phyloP scores from a whole-genome alignment of 2,113 vertebrate genomes.

The Tachuris rubrigastra region DNA sequence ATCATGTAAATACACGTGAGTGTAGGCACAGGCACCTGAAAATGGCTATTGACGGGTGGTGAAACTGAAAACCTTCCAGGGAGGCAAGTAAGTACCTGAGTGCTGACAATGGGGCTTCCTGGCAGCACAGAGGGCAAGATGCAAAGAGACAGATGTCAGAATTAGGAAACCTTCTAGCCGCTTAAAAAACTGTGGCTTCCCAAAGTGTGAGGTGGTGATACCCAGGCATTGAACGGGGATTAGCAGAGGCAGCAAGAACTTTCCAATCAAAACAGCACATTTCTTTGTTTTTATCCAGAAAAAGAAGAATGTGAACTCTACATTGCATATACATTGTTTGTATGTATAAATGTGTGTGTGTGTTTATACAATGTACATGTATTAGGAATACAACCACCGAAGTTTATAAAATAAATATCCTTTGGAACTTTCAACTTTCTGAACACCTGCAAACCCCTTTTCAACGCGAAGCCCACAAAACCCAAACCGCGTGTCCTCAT shows the following conservation, averaged over 20 bases:
- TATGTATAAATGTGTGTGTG: background rate
- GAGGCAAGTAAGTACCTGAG: background rate
- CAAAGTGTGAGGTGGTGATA: background rate
- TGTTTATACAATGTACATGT: no score
- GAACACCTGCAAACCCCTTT: background rate
- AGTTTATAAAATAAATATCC: background rate
- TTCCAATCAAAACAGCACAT: background rate
- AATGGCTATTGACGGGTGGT: background rate
- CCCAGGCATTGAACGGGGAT: background rate
- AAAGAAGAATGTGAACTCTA: no score
- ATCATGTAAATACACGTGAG: background rate
- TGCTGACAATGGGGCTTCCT: background rate
- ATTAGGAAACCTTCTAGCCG: background rate
- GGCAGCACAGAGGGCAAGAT: background rate
- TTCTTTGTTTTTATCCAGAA: background rate
- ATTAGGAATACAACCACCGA: background rate
- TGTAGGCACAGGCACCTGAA: background rate
- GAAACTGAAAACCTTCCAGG: background rate
- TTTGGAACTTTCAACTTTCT: background rate
- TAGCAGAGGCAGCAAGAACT: background rate
- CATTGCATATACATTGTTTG: no score
- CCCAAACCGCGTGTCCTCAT: accelerated
- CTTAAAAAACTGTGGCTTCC: background rate
- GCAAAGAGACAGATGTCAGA: background rate
- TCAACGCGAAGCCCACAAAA: accelerated